Percentiles rank a stretch among this genome's conserved stretches.
Conservation (phyloP, 2,888 invertebrate species). For the Noctua janthina region DNA sequence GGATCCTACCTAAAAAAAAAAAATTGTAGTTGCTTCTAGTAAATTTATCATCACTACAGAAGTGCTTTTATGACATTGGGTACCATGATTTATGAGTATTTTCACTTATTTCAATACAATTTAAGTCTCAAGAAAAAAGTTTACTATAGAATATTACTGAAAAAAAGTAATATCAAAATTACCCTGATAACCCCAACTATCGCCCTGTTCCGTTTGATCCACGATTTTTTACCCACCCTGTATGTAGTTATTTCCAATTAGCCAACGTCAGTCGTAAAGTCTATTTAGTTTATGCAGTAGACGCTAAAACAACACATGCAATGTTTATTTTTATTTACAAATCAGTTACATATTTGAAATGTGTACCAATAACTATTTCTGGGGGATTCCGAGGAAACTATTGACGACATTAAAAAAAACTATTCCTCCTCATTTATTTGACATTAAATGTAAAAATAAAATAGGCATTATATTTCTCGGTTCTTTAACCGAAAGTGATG, state of each 20-base stretch:
- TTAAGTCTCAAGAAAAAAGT: no score
- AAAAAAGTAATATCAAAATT: no score
- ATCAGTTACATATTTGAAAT: constrained; percentile 11
- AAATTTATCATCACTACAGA: no score
- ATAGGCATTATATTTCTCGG: constrained; percentile 51
- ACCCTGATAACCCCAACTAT: no score
- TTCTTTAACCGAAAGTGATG: constrained; percentile 65
- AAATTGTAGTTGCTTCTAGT: no score
- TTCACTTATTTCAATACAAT: no score
- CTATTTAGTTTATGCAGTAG: neutral
- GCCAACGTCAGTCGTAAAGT: neutral
- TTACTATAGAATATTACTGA: no score
- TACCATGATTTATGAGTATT: no score
- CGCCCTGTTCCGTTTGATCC: no score
- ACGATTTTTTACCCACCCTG: no score
- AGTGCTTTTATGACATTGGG: no score
- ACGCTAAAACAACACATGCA: neutral
- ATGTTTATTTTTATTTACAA: constrained; percentile 9
- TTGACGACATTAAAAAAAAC: constrained; percentile 54
- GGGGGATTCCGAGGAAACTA: constrained; percentile 54
- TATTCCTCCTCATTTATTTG: constrained; percentile 56
- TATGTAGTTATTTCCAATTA: neutral
- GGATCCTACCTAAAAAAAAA: no score
- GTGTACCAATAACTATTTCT: constrained; percentile 37
- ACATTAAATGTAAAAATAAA: constrained; percentile 63